A percentile compares a stretch with the other conserved stretches of the same genome.
phyloP scores from a whole-genome alignment of 2,797 vertebrate species.

The Phoebastria nigripes region DNA sequence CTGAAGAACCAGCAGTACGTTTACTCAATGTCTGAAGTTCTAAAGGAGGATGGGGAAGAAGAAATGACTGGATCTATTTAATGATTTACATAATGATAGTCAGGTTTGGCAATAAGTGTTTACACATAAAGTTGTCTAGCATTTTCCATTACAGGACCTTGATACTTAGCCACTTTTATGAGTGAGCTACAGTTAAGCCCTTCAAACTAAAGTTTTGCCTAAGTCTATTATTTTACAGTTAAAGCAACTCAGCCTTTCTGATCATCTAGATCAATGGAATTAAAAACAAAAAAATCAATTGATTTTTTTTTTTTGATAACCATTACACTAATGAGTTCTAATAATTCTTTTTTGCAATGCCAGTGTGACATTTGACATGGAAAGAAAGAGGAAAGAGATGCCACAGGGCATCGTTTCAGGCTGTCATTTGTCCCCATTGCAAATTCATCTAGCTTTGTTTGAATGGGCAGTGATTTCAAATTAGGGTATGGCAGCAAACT shows the following conservation, averaged over 20 bases:
- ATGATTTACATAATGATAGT: background rate
- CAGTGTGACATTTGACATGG: background rate
- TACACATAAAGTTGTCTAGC: background rate
- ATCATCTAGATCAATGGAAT: background rate
- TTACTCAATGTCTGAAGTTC: background rate
- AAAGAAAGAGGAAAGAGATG: background rate
- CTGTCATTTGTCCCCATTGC: background rate
- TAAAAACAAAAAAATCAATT: background rate
- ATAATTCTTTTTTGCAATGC: background rate
- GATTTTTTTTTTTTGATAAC: background rate
- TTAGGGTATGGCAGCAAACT: background rate
- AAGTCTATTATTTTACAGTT: background rate
- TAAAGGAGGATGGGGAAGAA: background rate
- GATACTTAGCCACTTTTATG: background rate
- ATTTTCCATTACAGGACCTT: background rate
- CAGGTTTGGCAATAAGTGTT: background rate
- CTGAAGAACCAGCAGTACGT: background rate
- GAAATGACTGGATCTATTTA: background rate
- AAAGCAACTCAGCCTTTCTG: background rate
- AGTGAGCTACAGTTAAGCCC: background rate
- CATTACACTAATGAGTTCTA: background rate
- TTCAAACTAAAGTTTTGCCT: background rate
- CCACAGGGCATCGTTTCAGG: background rate
- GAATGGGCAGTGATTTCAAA: background rate
- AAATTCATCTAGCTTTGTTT: background rate